phyloP scores from a whole-genome alignment of 2,113 vertebrate genomes.

The Abramis brama region DNA sequence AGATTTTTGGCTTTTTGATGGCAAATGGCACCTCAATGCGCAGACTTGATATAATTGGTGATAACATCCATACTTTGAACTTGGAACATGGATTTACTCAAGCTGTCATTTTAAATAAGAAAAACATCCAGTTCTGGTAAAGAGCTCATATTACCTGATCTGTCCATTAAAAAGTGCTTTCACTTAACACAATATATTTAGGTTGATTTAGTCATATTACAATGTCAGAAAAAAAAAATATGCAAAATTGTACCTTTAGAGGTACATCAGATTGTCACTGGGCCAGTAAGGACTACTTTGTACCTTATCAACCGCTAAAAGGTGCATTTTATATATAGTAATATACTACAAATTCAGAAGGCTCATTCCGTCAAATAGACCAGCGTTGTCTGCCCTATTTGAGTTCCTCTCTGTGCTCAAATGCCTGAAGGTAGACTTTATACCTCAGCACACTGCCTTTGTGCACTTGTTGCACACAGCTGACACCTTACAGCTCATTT shows the following conservation, averaged over 20 bases:
- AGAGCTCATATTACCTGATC: background rate
- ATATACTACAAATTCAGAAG: background rate
- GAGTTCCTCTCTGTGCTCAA: background rate
- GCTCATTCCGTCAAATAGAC: background rate
- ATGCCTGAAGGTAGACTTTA: conserved; percentile 16
- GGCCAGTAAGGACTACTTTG: no score
- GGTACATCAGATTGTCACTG: no score
- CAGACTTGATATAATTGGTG: background rate
- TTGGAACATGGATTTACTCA: background rate
- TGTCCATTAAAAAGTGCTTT: background rate
- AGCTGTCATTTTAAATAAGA: background rate
- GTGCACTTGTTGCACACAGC: conserved; percentile 10
- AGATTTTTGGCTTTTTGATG: background rate
- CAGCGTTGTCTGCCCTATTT: background rate
- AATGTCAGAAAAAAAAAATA: no score
- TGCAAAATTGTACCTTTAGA: no score
- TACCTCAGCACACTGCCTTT: conserved; percentile 3
- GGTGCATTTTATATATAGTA: no score
- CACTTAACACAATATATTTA: background rate
- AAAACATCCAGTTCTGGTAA: background rate
- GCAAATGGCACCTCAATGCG: background rate
- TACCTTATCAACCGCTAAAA: no score
- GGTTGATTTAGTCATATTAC: background rate
- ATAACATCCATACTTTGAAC: background rate
- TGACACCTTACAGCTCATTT: background rate